Evolutionary conservation across 1,140 invertebrate genomes (phyloP), one percentile per base, ranked within the genome.

Genomic region (Coboldia fuscipes): DNA sequence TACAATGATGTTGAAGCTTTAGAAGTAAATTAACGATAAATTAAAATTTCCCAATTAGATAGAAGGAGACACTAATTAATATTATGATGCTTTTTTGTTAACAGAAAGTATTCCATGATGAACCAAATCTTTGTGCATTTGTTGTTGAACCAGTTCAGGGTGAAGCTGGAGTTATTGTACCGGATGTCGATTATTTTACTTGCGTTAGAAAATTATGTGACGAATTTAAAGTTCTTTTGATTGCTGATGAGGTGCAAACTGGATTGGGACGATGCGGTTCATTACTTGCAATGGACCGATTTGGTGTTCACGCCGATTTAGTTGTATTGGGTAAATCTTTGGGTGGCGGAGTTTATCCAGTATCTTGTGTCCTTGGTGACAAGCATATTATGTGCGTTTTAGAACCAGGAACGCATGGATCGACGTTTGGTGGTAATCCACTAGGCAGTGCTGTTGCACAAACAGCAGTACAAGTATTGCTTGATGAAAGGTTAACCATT

Each of bases 101-200:
- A 2, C 43, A 76, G 64, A 59, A 70, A 56, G 63, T 61, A 1
- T 46, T 82, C 3, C 53, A 75, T 48, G 82, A 97, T 52, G n/a
- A n/a, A n/a, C 77, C 80, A 2, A 75, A 72, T 41, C 81, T 93
- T 4, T 85, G 85, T 45, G 89, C 82, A 4, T 98, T 93, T 50
- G 98, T 99, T 92, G 84, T 97, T 7, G 96, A 99, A 51, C 94
- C 96, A 1, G 97, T 99, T 42, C 94, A 99, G 63, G 96, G 94
- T 0, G 94, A 99, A 62, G 93, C 92, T 21, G 94, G 94, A 1
- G 88, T 97, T 2, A 70, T 92, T 1, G 82, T 98, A 1, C 94
- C 94, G 0, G 57, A 75, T 50, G 63, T 71, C 3, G 92, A 90
- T 0, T 99, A 98, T 48, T 58, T 98, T 30, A 74, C 63, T 42